Base-by-base conservation (phyloP, 2,888 invertebrate species). In the Erebia epiphron region DNA sequence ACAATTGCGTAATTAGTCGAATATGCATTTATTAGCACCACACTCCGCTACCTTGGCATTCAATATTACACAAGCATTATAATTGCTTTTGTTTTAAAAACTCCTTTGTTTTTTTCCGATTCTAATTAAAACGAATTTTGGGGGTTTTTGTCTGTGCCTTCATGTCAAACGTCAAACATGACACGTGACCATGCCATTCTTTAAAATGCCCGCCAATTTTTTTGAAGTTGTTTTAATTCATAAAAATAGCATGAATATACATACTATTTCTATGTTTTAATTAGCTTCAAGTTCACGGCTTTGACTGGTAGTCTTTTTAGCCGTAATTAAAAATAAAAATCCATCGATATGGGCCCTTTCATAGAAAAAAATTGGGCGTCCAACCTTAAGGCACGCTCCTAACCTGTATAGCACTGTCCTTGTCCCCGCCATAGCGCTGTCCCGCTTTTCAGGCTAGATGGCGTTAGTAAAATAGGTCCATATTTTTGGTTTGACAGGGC, bases 1-100 rank as follows among this genome's bases (percentile, higher is more conserved):
- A 64, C 61, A 67, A 71, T 74, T 75, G 63, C 73, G 74, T 70
- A 71, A 74, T 75, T 75, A 73, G 73, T 49, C 35, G 66, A 67
- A 68, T 72, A 74, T 75, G 70, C 68, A 72, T 67, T 67, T 68
- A 75, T 73, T 75, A 70, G 67, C 26, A 3, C 26, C 26, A 26
- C 26, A 26, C 2, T 26, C 2, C 73, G 41, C 41, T 66, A 70
- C 76, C 76, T 76, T 76, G 76, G 74, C 76, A 75, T 76, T 71
- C 71, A 62, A 67, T 71, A 62, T 67, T 62, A 58, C 60, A 46
- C 49, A 35, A 7, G 49, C 35, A 11, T 61, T 35, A 52, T 60
- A 52, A 52, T 41, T 26, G 21, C 60, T 67, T 60, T 67, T 67
- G 67, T 67, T 60, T 50, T 18, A 26, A 14, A 56, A 60, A 61